Conservation (phyloP, 2,888 invertebrate genomes). For the Bellardia pandia region DNA sequence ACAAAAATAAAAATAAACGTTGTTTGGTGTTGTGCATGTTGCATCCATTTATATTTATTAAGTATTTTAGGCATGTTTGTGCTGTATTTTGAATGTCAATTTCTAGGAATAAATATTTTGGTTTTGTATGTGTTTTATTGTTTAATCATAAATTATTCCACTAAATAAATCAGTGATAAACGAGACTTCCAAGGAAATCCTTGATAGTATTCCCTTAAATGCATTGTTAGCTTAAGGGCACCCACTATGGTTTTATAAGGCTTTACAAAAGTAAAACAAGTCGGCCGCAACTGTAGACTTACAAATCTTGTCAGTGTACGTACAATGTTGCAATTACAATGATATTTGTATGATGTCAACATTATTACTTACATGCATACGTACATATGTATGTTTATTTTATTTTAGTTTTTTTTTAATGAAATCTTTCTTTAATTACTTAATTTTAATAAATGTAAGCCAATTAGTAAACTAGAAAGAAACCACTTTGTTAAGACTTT, state of each 20-base stretch:
- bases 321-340: slow-evolving; percentile 10
- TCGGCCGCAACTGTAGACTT: neutral
- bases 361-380: too few species aligned
- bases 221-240: slow-evolving; percentile 51
- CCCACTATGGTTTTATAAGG: slow-evolving; percentile 44
- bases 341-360: slow-evolving; percentile 35
- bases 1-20: neutral
- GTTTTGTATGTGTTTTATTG: slow-evolving; percentile 32
- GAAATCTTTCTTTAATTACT: too few species aligned
- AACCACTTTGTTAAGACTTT: too few species aligned
- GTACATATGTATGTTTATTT: too few species aligned
- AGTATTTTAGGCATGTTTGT: slow-evolving; percentile 53
- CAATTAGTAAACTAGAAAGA: too few species aligned
- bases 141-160: slow-evolving; percentile 60
- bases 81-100: slow-evolving; percentile 64
- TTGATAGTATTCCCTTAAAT: slow-evolving; percentile 61
- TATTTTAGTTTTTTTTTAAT: too few species aligned
- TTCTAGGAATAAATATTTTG: slow-evolving; percentile 66
- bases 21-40: neutral
- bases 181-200: slow-evolving; percentile 66
- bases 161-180: slow-evolving; percentile 10
- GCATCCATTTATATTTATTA: slow-evolving; percentile 34
- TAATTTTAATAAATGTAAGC: too few species aligned
- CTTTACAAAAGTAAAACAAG: neutral
- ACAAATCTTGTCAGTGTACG: too few species aligned